Percentiles rank a stretch among this genome's conserved stretches.
Conservation (phyloP, 2,888 invertebrate genomes). For the Creontiades dilutus region DNA sequence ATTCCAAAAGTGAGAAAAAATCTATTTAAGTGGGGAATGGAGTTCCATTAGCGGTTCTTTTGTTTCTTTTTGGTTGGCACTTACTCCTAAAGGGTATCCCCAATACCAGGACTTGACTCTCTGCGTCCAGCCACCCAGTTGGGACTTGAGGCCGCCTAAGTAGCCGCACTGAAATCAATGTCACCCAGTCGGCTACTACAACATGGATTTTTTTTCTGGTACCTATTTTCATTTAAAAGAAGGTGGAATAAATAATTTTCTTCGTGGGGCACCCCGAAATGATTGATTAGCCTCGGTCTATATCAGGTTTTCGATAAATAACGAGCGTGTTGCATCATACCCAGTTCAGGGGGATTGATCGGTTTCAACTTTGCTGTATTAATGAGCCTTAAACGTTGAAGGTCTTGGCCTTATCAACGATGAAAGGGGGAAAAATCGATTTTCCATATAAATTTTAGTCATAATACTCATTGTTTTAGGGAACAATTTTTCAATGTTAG, state of each 20-base stretch:
- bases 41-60: background rate
- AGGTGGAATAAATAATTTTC: background rate
- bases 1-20: conserved; percentile 55
- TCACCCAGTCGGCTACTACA: conserved; percentile 73
- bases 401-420: too few relatives aligned
- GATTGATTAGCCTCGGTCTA: background rate
- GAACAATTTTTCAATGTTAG: too few relatives aligned
- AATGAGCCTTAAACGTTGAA: too few relatives aligned
- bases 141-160: conserved; percentile 95
- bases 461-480: too few relatives aligned
- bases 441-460: too few relatives aligned
- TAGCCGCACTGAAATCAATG: conserved; percentile 86
- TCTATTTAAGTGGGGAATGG: conserved; percentile 64
- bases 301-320: background rate
- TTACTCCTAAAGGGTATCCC: conserved; percentile 95
- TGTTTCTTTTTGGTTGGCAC: conserved; percentile 71
- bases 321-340: background rate
- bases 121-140: conserved; percentile 97
- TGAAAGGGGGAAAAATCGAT: too few relatives aligned
- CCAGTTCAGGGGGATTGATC: background rate
- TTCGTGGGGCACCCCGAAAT: background rate
- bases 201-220: background rate
- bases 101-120: conserved; percentile 98
- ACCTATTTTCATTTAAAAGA: conserved; percentile 6
- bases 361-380: too few relatives aligned